phyloP scores from a whole-genome alignment of 2,888 invertebrate genomes.

The Agapostemon virescens region DNA sequence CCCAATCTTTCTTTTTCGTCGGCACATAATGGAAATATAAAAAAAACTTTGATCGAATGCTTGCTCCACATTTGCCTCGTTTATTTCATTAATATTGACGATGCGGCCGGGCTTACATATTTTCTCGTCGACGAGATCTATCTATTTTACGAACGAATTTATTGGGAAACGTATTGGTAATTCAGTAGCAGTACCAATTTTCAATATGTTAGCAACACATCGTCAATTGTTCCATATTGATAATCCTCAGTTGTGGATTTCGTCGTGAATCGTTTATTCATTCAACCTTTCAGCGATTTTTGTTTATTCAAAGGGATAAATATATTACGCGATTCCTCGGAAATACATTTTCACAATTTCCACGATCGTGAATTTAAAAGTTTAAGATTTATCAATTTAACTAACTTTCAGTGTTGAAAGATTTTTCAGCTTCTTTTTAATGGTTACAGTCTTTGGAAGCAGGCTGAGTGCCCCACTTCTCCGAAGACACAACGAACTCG shows the following conservation, averaged over 20 bases:
- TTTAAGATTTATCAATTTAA: no score
- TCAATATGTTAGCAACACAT: neutral
- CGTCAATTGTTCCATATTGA: neutral
- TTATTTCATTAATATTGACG: neutral
- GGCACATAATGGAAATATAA: neutral
- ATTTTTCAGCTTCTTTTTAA: no score
- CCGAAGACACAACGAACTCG: no score
- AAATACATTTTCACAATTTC: no score
- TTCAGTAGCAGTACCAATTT: neutral
- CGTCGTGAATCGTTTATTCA: no score
- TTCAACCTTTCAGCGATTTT: no score
- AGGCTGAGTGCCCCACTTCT: no score
- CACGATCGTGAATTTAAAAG: no score
- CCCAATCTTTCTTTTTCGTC: neutral
- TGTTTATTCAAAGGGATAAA: no score
- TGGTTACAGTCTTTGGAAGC: no score
- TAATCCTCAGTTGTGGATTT: neutral
- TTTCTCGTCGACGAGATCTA: neutral
- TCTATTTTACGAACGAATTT: neutral
- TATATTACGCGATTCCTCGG: no score
- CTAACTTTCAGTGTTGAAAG: no score
- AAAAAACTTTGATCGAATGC: slow-evolving; percentile 16
- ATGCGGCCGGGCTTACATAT: neutral
- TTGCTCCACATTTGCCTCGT: neutral
- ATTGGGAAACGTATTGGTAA: neutral